Evolutionary conservation across 2,888 invertebrate species (phyloP).

Genomic region (Rhagonycha lutea): DNA sequence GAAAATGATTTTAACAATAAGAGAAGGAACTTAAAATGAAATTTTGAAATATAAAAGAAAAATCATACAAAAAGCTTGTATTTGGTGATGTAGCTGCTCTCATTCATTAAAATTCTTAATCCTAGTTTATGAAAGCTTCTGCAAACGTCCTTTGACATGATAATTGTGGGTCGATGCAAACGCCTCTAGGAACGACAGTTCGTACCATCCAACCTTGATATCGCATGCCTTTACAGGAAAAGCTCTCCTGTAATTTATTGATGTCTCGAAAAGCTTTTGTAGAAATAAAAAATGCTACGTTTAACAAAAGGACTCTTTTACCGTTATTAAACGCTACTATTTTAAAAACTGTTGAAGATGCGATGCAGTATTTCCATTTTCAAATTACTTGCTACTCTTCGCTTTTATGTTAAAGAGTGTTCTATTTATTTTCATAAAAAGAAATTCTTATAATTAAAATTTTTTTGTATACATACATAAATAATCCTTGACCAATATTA

Average conservation of each 20-base stretch:
- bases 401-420: background rate
- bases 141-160: constrained; percentile 24
- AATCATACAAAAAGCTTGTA: background rate
- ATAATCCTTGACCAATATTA: constrained; percentile 10
- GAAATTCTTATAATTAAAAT: background rate
- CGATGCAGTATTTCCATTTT: background rate
- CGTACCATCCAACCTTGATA: constrained; percentile 30
- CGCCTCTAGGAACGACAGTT: constrained; percentile 24
- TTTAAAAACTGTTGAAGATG: background rate
- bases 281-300: constrained; percentile 10
- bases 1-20: background rate
- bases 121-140: constrained; percentile 15
- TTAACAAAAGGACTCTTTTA: constrained; percentile 18
- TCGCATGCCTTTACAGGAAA: constrained; percentile 26
- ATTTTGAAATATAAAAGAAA: background rate
- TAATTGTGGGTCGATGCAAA: constrained; percentile 28
- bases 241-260: constrained; percentile 25
- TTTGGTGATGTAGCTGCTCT: background rate
- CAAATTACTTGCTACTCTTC: background rate
- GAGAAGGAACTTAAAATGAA: background rate
- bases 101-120: background rate
- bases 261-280: constrained; percentile 18
- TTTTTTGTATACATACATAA: background rate
- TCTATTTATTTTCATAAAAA: background rate
- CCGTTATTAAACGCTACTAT: constrained; percentile 6